Conservation (phyloP, 2,888 invertebrate species). For the Frankliniella fusca region DNA sequence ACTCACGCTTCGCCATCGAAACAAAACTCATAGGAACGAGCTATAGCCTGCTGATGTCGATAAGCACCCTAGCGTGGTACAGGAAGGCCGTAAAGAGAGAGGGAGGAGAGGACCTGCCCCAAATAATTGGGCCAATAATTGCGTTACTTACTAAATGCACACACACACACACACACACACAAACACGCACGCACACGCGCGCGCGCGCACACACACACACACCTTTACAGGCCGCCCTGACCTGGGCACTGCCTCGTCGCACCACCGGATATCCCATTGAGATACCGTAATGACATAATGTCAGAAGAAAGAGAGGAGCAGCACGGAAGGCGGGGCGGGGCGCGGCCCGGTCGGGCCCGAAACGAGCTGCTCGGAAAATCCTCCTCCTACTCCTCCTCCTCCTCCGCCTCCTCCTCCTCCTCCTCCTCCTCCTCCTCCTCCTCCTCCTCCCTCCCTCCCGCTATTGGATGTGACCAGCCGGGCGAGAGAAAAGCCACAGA, state of each 20-base stretch:
- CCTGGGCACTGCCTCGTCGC: not conserved
- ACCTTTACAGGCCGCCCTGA: not conserved
- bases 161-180: not conserved
- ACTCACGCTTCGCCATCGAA: not conserved
- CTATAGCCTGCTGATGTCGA: not conserved
- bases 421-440: not conserved
- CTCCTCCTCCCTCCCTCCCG: not conserved
- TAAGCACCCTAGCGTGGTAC: not conserved
- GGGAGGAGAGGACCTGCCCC: no score
- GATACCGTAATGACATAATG: constrained; percentile 24
- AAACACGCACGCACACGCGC: not conserved
- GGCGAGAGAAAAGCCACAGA: not conserved
- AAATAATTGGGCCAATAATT: not conserved
- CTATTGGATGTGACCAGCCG: no score
- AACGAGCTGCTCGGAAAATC: not conserved
- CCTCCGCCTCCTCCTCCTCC: not conserved
- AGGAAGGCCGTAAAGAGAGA: not conserved
- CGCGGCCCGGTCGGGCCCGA: not conserved
- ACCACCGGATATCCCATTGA: not conserved
- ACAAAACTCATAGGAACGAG: not conserved
- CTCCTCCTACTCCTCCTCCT: not conserved
- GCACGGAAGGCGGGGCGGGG: not conserved
- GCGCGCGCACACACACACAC: not conserved
- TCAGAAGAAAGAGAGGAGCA: not conserved
- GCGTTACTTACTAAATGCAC: not conserved